Conservation (phyloP, 2,797 vertebrate species). For the Gymnoscopelus microlampas region DNA sequence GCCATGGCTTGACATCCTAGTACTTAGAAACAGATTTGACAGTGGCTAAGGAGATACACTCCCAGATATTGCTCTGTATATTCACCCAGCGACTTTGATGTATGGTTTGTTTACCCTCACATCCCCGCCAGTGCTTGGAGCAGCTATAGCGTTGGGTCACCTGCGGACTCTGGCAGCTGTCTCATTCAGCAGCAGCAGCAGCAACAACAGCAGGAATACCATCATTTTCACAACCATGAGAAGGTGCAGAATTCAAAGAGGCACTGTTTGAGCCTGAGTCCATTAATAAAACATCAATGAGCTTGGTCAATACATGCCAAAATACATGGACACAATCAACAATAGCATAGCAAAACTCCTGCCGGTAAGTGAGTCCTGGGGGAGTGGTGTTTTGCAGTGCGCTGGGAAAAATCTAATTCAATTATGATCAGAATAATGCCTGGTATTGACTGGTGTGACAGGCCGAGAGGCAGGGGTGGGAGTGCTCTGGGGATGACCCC, state of each 20-base stretch:
- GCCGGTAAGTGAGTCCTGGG: slow-evolving; percentile 63
- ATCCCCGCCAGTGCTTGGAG: neutral
- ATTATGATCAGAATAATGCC: slow-evolving; percentile 75
- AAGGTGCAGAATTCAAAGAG: slow-evolving; percentile 41
- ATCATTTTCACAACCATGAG: slow-evolving; percentile 52
- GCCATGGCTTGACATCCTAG: neutral
- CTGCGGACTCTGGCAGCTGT: slow-evolving; percentile 22
- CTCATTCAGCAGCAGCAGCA: slow-evolving; percentile 24
- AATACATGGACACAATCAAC: slow-evolving; percentile 61
- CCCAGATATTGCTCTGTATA: neutral
- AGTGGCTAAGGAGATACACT: neutral
- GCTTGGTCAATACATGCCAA: slow-evolving; percentile 64
- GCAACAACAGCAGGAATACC: neutral
- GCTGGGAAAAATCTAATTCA: slow-evolving; percentile 64
- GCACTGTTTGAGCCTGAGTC: slow-evolving; percentile 55
- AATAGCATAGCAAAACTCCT: slow-evolving; percentile 59
- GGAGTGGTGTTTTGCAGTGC: slow-evolving; percentile 43
- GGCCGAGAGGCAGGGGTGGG: slow-evolving; percentile 62
- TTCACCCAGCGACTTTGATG: slow-evolving; percentile 32
- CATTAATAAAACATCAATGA: slow-evolving; percentile 70
- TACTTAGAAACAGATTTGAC: slow-evolving; percentile 4
- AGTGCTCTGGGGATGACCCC: slow-evolving; percentile 70
- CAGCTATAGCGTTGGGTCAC: slow-evolving; percentile 21
- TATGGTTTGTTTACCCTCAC: slow-evolving; percentile 55
- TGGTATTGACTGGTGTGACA: slow-evolving; percentile 61